These are phyloP conservation scores for Deroptyus accipitrinus DNA, from an alignment of 2,113 vertebrate species.

Conservation along the genomic window DNA sequence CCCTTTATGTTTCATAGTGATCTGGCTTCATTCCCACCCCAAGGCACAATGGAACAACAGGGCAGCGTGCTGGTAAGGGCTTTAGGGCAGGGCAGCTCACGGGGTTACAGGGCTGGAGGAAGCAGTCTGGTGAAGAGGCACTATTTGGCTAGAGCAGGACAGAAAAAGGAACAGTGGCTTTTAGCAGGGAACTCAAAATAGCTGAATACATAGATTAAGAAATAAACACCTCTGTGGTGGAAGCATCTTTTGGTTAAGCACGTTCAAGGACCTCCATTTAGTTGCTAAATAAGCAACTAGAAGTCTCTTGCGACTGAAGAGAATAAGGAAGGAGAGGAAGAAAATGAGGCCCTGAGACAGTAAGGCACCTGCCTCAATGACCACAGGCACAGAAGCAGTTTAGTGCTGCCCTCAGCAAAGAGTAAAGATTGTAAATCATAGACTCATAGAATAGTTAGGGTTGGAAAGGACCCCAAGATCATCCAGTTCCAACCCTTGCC, in stretches of 20 bases:
- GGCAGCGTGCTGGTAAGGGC: accelerated
- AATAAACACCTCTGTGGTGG: neutral
- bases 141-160: neutral
- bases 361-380: neutral
- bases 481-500: no score
- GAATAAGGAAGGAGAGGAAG: neutral
- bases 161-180: neutral
- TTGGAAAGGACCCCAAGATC: no score
- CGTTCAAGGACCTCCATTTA: neutral
- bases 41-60: accelerated
- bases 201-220: neutral
- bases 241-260: neutral
- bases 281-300: neutral
- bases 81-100: neutral
- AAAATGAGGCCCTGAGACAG: neutral
- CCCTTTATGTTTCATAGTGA: neutral
- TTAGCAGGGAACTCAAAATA: neutral
- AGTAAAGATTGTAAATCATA: neutral
- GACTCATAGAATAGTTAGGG: no score
- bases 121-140: neutral
- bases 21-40: no score
- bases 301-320: neutral
- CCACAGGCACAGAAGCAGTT: neutral
- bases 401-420: neutral
- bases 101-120: neutral